Conservation (phyloP, 1,140 invertebrate genomes). For the Oryzaephilus surinamensis region DNA sequence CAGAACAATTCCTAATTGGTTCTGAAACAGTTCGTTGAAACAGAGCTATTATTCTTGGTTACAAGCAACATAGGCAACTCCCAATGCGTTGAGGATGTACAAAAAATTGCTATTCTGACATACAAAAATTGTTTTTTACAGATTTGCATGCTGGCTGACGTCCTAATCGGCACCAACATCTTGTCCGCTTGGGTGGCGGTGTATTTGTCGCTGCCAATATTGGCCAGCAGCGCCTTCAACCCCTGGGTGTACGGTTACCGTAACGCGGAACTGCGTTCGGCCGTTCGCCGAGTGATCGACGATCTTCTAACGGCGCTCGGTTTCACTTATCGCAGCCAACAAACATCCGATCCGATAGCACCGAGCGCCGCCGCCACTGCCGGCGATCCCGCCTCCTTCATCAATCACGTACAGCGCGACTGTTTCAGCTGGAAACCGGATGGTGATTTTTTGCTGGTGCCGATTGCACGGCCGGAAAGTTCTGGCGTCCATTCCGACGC, state of each 20-base stretch:
- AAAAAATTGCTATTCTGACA: no score
- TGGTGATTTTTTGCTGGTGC: constrained; percentile 29
- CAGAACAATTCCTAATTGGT: no score
- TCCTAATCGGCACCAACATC: constrained; percentile 41
- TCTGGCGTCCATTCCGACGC: constrained; percentile 25
- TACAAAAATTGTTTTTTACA: constrained; percentile 30
- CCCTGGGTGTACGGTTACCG: constrained; percentile 60
- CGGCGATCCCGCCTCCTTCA: constrained; percentile 28
- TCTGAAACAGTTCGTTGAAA: no score
- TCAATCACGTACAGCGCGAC: constrained; percentile 27
- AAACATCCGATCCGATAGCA: constrained; percentile 21
- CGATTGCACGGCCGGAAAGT: constrained; percentile 29
- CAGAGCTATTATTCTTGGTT: no score
- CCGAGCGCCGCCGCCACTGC: constrained; percentile 30
- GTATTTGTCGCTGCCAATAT: constrained; percentile 46
- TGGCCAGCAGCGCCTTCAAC: constrained; percentile 50
- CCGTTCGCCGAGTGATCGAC: constrained; percentile 46
- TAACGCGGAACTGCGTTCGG: constrained; percentile 50
- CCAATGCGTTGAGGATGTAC: no score
- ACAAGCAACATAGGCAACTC: no score
- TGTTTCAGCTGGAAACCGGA: constrained; percentile 20
- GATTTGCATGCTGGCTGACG: constrained; percentile 47
- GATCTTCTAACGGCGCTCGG: constrained; percentile 38
- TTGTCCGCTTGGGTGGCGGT: constrained; percentile 43
- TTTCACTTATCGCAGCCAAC: constrained; percentile 32